A percentile compares a stretch with the other conserved stretches of the same genome.
These are phyloP conservation scores for Coccyzus lansbergi DNA, from an alignment of 2,797 vertebrate species.

Conservation along the genomic window DNA sequence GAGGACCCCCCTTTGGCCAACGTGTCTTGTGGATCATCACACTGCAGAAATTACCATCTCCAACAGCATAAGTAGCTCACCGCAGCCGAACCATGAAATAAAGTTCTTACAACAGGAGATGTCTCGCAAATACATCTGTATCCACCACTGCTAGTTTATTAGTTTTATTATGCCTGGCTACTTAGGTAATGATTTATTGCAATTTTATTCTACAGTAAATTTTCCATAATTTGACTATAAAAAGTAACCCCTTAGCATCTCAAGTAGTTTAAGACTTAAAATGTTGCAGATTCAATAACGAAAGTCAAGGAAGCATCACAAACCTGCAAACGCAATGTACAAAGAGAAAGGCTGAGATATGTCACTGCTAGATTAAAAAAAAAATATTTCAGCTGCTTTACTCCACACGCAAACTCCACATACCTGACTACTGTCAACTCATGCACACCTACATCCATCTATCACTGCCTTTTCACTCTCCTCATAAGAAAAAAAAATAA, in stretches of 20 bases:
- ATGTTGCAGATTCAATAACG: background rate
- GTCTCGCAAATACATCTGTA: background rate
- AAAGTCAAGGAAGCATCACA: background rate
- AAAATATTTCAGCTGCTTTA: background rate
- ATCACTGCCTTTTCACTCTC: background rate
- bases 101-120: background rate
- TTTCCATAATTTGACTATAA: background rate
- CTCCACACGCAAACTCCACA: background rate
- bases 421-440: background rate
- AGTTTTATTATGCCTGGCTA: background rate
- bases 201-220: background rate
- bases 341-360: background rate
- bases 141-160: background rate
- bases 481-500: background rate
- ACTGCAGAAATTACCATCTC: background rate
- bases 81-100: background rate
- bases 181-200: background rate
- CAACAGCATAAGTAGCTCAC: background rate
- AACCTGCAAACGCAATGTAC: background rate
- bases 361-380: background rate
- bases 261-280: background rate
- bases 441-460: background rate
- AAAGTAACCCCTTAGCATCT: background rate
- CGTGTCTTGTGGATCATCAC: constrained; percentile 16
- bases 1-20: background rate